These are phyloP conservation scores for Drosophila suzukii DNA, from an alignment of 1,140 invertebrate genomes.

Conservation along the genomic window DNA sequence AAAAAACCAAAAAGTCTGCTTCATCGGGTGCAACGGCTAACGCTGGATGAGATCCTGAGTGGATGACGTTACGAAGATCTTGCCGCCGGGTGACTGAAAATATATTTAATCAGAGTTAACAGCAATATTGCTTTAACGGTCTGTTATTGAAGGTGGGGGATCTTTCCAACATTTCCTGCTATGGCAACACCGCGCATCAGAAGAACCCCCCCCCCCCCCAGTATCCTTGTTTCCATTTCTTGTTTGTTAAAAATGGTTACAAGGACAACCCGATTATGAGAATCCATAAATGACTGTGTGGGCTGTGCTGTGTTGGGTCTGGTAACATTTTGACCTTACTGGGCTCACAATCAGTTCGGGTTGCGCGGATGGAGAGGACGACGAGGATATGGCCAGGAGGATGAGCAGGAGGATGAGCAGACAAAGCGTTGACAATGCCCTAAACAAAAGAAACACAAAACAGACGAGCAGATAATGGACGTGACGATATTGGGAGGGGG, in stretches of 20 bases:
- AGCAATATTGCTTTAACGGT: no score
- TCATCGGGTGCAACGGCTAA: no score
- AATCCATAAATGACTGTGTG: conserved; percentile 55
- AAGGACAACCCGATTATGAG: conserved; percentile 70
- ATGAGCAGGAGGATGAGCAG: conserved; percentile 53
- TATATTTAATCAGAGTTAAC: no score
- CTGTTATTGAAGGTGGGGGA: not conserved
- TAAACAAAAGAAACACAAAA: conserved; percentile 63
- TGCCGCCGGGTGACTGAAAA: no score
- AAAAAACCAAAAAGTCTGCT: no score
- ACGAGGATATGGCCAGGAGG: conserved; percentile 29
- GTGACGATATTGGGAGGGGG: conserved; percentile 17
- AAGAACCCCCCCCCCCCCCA: conserved; percentile 11
- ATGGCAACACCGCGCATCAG: not conserved
- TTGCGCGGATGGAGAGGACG: conserved; percentile 8
- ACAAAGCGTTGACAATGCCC: conserved; percentile 66
- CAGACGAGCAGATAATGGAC: conserved; percentile 63
- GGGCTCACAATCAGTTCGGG: conserved; percentile 25
- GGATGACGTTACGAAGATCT: no score
- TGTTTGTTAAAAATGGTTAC: conserved; percentile 66
- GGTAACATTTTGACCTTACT: conserved; percentile 69
- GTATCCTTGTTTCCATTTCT: conserved; percentile 28
- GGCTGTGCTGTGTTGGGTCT: conserved; percentile 35
- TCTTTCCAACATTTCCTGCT: not conserved
- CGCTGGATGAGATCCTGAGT: no score